Evolutionary conservation across 2,797 vertebrate species (phyloP), one percentile per base, ranked within the genome.

Genomic region (Cryptoprocta ferox): DNA sequence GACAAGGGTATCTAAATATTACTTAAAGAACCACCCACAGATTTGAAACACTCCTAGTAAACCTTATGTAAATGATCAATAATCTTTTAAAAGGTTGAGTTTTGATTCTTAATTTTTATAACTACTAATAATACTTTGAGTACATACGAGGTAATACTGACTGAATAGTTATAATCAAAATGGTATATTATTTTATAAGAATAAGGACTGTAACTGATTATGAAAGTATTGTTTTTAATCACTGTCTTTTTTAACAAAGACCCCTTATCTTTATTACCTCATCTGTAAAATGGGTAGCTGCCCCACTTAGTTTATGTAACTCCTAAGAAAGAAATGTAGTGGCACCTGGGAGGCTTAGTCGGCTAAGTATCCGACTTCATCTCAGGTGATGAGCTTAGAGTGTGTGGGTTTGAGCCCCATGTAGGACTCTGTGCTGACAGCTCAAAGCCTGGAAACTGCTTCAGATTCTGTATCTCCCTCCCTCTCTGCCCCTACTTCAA

Each of bases 291-390:
- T 65, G 19, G 39, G 12, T 92, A 81, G 35, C 39, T 94, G 18
- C 37, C 6, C 65, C 30, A 94, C 79, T 93, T 95, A 13, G n/a
- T 68, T 81, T n/a, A 50, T 92, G 32, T 68, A 75, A 93, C 56
- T 85, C 63, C 56, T 79, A 39, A 80, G 56, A 71, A 93, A 91
- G 14, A 81, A 96, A 81, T 82, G 12, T 35, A 84, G 56, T 8
- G 21, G 56, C 56, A 56, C 56, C 21, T 8, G 19, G 21, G 21
- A 56, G 56, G 21, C 19, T 24, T 18, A 56, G 7, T 56, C 19
- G 56, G 56, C 24, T 56, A 24, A 24, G 19, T 2, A 6, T 24
- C 56, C 8, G 19, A 56, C 56, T 56, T 56, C 21, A 3, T 19
- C 56, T 8, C 56, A 56, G 56, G 56, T 56, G 56, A 56, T 56